These are phyloP conservation scores for Lepidurus packardi DNA, from an alignment of 1,140 invertebrate genomes.

Conservation along the genomic window DNA sequence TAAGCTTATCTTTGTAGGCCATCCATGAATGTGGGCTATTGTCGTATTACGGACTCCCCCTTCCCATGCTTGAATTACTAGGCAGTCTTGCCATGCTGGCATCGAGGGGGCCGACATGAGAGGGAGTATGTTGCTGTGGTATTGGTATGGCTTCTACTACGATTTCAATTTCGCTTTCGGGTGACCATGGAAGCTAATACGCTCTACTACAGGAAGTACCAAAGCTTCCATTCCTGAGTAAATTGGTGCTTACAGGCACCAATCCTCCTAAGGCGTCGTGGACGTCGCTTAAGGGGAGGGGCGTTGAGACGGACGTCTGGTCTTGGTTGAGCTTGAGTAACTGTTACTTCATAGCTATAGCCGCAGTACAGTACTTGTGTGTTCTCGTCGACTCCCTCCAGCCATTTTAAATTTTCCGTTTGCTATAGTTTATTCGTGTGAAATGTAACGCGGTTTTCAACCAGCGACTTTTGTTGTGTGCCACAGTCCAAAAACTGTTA, in stretches of 20 bases:
- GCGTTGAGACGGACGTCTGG: not conserved
- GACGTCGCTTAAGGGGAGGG: conserved; percentile 3
- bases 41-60: not conserved
- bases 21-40: not conserved
- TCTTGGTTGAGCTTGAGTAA: not conserved
- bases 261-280: conserved; percentile 1
- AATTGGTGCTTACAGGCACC: not conserved
- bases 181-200: too few species aligned
- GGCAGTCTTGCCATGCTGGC: not conserved
- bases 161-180: too few species aligned
- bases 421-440: not conserved
- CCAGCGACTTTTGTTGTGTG: not conserved
- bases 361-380: not conserved
- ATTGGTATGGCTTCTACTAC: not conserved
- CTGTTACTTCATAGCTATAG: not conserved
- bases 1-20: too few species aligned
- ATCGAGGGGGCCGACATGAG: not conserved
- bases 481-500: too few species aligned
- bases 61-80: conserved; percentile 7
- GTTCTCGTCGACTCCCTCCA: too few species aligned
- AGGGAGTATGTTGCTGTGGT: not conserved
- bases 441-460: not conserved
- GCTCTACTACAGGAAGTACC: not conserved
- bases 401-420: too few species aligned
- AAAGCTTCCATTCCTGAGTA: not conserved